Evolutionary conservation across 2,888 invertebrate species (phyloP).

Genomic region (Cylindroiulus punctatus): DNA sequence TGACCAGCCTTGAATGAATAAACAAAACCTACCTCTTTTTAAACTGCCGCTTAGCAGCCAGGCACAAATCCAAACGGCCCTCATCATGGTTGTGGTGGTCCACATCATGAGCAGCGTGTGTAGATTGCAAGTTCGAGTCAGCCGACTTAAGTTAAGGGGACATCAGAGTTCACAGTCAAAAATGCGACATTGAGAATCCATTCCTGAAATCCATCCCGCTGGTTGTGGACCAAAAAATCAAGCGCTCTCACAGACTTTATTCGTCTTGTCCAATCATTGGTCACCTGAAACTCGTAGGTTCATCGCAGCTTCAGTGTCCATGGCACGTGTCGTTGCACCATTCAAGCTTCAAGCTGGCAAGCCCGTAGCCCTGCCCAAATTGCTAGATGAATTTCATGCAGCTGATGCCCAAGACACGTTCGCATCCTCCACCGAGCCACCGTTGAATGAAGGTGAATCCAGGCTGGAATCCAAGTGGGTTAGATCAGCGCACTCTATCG

Average conservation of each 20-base stretch:
- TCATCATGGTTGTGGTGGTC: background rate
- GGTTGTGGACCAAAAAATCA: background rate
- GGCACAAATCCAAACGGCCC: conserved; percentile 38
- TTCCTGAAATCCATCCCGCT: background rate
- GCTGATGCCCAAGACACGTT: conserved; percentile 15
- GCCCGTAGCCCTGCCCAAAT: background rate
- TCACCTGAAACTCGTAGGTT: background rate
- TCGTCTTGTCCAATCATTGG: conserved; percentile 12
- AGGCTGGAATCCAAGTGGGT: background rate
- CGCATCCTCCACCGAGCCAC: conserved; percentile 12
- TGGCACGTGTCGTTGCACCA: background rate
- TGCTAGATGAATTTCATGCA: background rate
- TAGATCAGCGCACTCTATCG: conserved; percentile 38
- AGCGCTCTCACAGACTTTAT: background rate
- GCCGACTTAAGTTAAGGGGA: background rate
- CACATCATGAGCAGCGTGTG: conserved; percentile 23
- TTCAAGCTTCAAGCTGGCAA: background rate
- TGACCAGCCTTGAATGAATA: too few relatives aligned
- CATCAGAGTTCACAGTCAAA: background rate
- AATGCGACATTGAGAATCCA: background rate
- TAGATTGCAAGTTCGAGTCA: background rate
- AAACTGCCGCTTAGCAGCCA: background rate
- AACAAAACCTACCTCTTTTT: background rate
- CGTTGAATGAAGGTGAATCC: conserved; percentile 28
- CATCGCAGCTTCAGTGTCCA: conserved; percentile 8